phyloP scores from a whole-genome alignment of 1,140 invertebrate species.

The Ceratosolen solmsi region DNA sequence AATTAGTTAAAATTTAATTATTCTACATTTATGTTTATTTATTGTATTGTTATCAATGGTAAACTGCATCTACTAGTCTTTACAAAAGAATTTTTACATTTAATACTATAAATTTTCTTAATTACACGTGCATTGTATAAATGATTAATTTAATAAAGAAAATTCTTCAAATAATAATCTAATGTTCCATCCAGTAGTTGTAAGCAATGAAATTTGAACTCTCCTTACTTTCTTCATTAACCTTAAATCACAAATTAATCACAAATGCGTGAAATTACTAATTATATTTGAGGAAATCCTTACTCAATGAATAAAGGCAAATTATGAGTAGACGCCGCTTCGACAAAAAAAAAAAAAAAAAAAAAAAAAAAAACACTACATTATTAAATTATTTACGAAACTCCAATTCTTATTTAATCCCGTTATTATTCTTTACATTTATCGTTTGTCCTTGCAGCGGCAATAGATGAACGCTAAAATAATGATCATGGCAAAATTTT shows the following conservation, averaged over 20 bases:
- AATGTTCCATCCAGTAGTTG: too few relatives aligned
- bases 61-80: not conserved
- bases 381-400: slow-evolving; percentile 21
- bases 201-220: not conserved
- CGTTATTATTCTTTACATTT: slow-evolving; percentile 38
- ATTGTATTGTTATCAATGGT: slow-evolving; percentile 28
- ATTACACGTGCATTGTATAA: not conserved
- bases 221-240: not conserved
- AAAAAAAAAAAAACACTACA: not conserved
- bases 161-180: not conserved
- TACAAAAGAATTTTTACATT: not conserved
- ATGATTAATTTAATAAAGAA: not conserved
- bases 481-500: slow-evolving; percentile 14
- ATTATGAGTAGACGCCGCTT: not conserved
- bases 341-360: slow-evolving; percentile 9
- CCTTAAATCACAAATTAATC: too few relatives aligned
- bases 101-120: not conserved
- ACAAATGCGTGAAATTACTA: too few relatives aligned
- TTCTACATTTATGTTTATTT: slow-evolving; percentile 12
- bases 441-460: slow-evolving; percentile 32
- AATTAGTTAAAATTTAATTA: slow-evolving; percentile 1
- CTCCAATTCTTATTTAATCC: slow-evolving; percentile 29
- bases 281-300: not conserved
- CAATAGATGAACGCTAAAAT: not conserved
- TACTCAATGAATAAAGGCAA: not conserved